Evolutionary conservation across 2,888 invertebrate genomes (phyloP).

Genomic region (Heliconius hortense): DNA sequence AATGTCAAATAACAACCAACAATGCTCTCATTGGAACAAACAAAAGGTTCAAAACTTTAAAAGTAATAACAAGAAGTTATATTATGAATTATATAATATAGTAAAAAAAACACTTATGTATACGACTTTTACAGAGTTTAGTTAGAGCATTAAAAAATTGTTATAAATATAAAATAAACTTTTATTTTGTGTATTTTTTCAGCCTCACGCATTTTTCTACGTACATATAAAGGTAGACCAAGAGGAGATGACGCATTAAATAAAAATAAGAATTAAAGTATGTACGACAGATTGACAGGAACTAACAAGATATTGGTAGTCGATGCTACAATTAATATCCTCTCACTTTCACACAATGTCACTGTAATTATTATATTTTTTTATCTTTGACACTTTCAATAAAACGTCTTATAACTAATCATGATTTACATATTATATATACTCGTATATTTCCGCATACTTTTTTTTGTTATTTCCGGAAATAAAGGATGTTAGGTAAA

Average conservation of each 20-base stretch:
- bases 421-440: neutral
- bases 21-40: conserved; percentile 46
- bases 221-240: too few species aligned
- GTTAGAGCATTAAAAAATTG: neutral
- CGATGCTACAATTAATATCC: neutral
- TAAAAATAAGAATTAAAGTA: neutral
- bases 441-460: neutral
- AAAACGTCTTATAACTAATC: neutral
- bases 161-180: too few species aligned
- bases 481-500: neutral
- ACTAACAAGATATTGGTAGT: neutral
- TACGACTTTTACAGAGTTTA: neutral
- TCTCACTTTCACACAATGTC: neutral
- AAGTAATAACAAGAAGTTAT: neutral
- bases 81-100: neutral
- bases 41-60: conserved; percentile 15
- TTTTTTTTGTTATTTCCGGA: neutral
- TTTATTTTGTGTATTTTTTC: too few species aligned
- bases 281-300: neutral
- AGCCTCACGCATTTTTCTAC: too few species aligned
- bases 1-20: conserved; percentile 60
- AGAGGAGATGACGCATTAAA: too few species aligned
- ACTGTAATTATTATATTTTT: neutral
- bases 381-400: neutral
- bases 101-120: neutral